Evolutionary conservation across 2,113 vertebrate species (phyloP), one percentile per base, ranked within the genome.

Genomic region (Ptilonorhynchus violaceus): DNA sequence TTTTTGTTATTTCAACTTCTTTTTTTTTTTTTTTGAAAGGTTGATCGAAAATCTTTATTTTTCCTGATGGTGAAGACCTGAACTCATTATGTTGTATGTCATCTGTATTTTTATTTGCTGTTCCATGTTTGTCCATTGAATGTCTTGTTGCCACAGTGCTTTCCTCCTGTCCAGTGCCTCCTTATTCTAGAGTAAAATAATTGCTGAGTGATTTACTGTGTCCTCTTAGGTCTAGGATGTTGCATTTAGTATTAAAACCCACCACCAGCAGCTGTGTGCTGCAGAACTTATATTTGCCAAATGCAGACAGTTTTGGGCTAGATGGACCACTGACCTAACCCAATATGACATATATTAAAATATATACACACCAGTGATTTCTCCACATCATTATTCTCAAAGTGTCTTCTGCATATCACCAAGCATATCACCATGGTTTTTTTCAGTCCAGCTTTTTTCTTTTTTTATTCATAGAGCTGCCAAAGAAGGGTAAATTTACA

Each of bases 41-140:
- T 58, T 27, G 5, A 31, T 39, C 3, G 35, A 46, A 63, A 76
- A 83, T 41, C 39, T 89, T 62, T 46, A 17, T 81, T 87, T 39
- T 89, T 22, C 8, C 50, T n/a, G 9, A 5, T 20, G 10, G 41
- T 82, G 46, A 80, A 82, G 44, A 25, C 28, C 11, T 28, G 28
- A 92, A 15, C 6, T 59, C 4, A 1, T 33, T 42, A 33, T 0
- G 0, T 39, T 35, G 10, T 10, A 0, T 44, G 31, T n/a, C 22
- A 49, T 55, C 58, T 59, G 7, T 41, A 0, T 52, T 37, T 19
- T 17, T 17, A n/a, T 46, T 60, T 89, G 25, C 23, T 25, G 11
- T 60, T 93, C 42, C 20, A 8, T 84, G 16, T 46, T 67, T 73
- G 44, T 25, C 15, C 41, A 9, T 15, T 62, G 60, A 78, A 62